Percentiles rank a stretch among this genome's conserved stretches.
Conservation (phyloP, 2,113 vertebrate species). For the Edolisoma coerulescens region DNA sequence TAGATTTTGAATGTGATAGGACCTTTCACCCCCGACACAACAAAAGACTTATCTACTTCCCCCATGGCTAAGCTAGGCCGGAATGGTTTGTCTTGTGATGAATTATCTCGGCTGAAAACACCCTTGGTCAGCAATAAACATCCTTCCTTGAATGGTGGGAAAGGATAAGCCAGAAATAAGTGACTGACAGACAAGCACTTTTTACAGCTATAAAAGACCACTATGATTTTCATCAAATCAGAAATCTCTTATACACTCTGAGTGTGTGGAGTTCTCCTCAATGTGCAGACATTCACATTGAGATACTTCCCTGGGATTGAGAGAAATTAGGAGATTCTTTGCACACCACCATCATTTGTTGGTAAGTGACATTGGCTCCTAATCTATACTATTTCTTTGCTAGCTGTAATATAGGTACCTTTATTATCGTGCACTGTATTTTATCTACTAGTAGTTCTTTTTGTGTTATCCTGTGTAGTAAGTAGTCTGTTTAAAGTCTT, state of each 20-base stretch:
- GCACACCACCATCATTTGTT: not conserved
- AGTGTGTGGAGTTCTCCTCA: not conserved
- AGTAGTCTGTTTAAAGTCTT: not conserved
- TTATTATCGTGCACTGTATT: not conserved
- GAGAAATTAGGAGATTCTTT: not conserved
- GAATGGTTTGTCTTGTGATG: not conserved
- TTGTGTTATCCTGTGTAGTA: not conserved
- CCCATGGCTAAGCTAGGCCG: not conserved
- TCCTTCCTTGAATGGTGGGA: not conserved
- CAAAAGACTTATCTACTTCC: not conserved
- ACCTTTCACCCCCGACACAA: not conserved
- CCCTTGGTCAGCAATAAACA: not conserved
- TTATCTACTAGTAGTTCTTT: not conserved
- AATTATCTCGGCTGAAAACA: not conserved
- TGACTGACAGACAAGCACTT: not conserved
- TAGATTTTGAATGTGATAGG: not conserved
- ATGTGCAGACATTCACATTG: not conserved
- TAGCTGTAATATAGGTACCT: not conserved
- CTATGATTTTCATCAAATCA: not conserved
- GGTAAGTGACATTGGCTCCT: not conserved
- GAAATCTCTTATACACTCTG: not conserved
- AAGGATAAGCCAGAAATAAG: not conserved
- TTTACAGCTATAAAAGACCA: not conserved
- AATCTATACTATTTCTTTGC: not conserved
- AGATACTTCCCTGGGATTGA: not conserved